phyloP scores from a whole-genome alignment of 2,888 invertebrate genomes.

The Venusia cambrica region DNA sequence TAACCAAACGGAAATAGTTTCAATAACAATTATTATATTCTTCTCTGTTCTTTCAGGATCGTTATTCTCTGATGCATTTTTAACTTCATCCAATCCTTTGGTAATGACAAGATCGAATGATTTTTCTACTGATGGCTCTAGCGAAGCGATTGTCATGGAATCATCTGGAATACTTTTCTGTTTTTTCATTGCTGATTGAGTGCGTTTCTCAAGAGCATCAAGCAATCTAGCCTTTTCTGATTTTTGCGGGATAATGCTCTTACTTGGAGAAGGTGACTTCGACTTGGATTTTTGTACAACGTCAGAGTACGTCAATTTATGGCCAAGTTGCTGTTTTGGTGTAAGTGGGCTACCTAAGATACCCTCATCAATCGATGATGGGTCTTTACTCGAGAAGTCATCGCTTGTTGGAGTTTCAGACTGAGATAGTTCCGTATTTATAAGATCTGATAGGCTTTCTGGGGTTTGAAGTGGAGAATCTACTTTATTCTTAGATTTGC shows the following conservation, averaged over 20 bases:
- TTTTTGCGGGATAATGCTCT: slow-evolving; percentile 49
- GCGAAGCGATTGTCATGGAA: slow-evolving; percentile 55
- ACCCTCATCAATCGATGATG: slow-evolving; percentile 72
- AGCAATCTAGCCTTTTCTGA: slow-evolving; percentile 60
- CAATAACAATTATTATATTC: slow-evolving; percentile 87
- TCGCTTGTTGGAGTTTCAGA: slow-evolving; percentile 71
- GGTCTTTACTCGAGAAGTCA: slow-evolving; percentile 61
- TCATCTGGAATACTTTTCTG: slow-evolving; percentile 48
- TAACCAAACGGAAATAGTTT: slow-evolving; percentile 91
- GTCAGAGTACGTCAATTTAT: slow-evolving; percentile 69
- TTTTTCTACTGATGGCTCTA: slow-evolving; percentile 66
- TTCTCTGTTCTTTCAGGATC: slow-evolving; percentile 83
- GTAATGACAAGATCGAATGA: slow-evolving; percentile 79
- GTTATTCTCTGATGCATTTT: slow-evolving; percentile 79
- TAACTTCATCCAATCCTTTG: slow-evolving; percentile 80
- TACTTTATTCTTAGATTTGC: slow-evolving; percentile 62
- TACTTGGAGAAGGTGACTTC: slow-evolving; percentile 72
- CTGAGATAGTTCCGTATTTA: slow-evolving; percentile 70
- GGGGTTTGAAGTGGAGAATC: slow-evolving; percentile 63
- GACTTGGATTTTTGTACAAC: slow-evolving; percentile 74
- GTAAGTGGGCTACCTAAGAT: slow-evolving; percentile 59
- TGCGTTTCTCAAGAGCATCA: slow-evolving; percentile 63
- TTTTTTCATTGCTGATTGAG: slow-evolving; percentile 49
- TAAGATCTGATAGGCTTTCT: slow-evolving; percentile 73
- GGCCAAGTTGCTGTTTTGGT: slow-evolving; percentile 40